Evolutionary conservation across 2,113 vertebrate genomes (phyloP).

Genomic region (Chaetorhynchus papuensis): DNA sequence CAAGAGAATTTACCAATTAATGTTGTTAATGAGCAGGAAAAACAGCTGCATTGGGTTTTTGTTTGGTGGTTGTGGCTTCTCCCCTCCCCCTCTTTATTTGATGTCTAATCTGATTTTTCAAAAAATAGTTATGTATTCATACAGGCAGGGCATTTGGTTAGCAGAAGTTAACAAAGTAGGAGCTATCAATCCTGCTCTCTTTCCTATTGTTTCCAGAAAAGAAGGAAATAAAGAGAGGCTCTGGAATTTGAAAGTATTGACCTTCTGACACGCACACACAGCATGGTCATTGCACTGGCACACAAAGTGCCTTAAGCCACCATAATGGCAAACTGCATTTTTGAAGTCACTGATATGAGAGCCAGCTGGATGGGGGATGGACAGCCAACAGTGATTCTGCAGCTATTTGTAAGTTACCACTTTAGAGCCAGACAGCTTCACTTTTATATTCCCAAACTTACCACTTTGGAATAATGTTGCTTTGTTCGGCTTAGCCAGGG

Average conservation of each 20-base stretch:
- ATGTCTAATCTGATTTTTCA: not conserved
- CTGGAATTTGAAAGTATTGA: slow-evolving; percentile 65
- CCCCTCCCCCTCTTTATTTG: not conserved
- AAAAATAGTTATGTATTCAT: slow-evolving; percentile 4
- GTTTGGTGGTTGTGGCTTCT: not conserved
- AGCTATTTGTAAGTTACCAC: slow-evolving; percentile 41
- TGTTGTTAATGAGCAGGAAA: not conserved
- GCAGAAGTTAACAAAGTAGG: slow-evolving; percentile 65
- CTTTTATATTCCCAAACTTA: slow-evolving; percentile 44
- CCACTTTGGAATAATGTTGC: slow-evolving; percentile 44
- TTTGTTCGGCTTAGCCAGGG: slow-evolving; percentile 21
- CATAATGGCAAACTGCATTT: slow-evolving; percentile 52
- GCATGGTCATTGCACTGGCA: slow-evolving; percentile 58
- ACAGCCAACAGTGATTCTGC: slow-evolving; percentile 17
- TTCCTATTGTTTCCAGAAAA: slow-evolving; percentile 61
- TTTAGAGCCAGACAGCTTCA: slow-evolving; percentile 35
- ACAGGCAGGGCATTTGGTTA: slow-evolving; percentile 38
- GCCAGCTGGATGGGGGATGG: slow-evolving; percentile 52
- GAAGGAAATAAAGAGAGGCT: slow-evolving; percentile 68
- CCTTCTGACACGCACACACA: slow-evolving; percentile 66
- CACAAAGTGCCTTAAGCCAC: slow-evolving; percentile 69
- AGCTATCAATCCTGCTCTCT: slow-evolving; percentile 59
- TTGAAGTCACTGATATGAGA: slow-evolving; percentile 63
- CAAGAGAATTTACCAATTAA: not conserved
- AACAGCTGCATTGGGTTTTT: not conserved